Evolutionary conservation across 2,113 vertebrate species (phyloP).

Genomic region (Thalassarche chlororhynchos): DNA sequence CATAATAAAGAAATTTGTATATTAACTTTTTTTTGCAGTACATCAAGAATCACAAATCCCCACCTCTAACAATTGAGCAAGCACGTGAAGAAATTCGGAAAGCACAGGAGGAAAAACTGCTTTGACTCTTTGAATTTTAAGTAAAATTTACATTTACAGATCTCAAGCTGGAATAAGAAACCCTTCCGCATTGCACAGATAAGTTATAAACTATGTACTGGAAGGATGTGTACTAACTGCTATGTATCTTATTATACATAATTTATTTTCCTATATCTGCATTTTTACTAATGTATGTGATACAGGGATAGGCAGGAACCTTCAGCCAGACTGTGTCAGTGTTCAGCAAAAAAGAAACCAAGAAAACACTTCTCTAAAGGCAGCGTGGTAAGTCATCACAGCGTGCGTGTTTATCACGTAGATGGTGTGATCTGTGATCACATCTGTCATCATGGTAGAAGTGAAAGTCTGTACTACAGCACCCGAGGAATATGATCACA

Average conservation of each 20-base stretch:
- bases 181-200: not conserved
- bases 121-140: not conserved
- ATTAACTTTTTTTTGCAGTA: constrained; percentile 65
- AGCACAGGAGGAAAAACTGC: constrained; percentile 46
- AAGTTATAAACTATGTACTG: not conserved
- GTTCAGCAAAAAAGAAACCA: not conserved
- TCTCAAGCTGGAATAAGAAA: not conserved
- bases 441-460: accelerated
- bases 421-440: not conserved
- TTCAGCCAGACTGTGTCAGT: not conserved
- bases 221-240: not conserved
- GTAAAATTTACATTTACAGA: not conserved
- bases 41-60: constrained; percentile 76
- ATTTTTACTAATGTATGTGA: not conserved
- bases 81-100: constrained; percentile 73
- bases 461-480: not conserved
- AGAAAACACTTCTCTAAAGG: not conserved
- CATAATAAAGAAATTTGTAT: not conserved
- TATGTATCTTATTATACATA: accelerated
- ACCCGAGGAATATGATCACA: accelerated
- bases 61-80: constrained; percentile 70
- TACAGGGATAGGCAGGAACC: not conserved
- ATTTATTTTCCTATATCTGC: not conserved
- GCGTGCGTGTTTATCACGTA: accelerated
- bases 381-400: accelerated